Evolutionary conservation across 2,888 invertebrate species (phyloP), one percentile per base, ranked within the genome.

Genomic region (Exephanes ischioxanthus): DNA sequence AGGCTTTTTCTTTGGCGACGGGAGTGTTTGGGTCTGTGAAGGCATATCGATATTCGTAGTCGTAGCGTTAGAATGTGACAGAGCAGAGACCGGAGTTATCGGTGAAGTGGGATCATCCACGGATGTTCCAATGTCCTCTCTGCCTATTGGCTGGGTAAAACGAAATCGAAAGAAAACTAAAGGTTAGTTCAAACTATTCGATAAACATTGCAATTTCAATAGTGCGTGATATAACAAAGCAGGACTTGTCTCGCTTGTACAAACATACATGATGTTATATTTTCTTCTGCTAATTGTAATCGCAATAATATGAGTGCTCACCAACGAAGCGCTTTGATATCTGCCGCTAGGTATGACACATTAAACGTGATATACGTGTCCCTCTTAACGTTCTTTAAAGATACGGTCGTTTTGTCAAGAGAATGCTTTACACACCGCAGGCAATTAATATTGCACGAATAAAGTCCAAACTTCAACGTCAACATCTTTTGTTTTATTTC

Each of bases 51-150:
- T 85, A 89, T 89, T 88, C 70, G 88, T 89, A 33, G 90, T 85
- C 75, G 87, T 77, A 68, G 88, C 88, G 79, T 83, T 88, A 72
- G 76, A 84, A 66, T 85, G 84, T 75, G 66, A 84, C 53, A 73
- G 75, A 75, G 63, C 75, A 83, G 89, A 85, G 61, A 81, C 83
- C 83, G 88, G 73, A 84, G 90, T 82, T 63, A 88, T 85, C 77
- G 90, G 87, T 70, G 91, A 83, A 84, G 87, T 37, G 55, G 90
- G 90, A 89, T 86, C 87, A 89, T 93, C 93, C 92, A 91, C 91
- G 89, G 91, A 90, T 80, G 92, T 91, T 86, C 93, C 93, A 86
- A 88, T 86, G 85, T 90, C 92, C 88, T 91, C 90, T 90, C 90
- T 92, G 84, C 87, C 86, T 89, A 90, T 89, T 81, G 89, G 90